These are phyloP conservation scores for Acanthosepion lycidas DNA, from an alignment of 2,888 invertebrate genomes.

Conservation along the genomic window DNA sequence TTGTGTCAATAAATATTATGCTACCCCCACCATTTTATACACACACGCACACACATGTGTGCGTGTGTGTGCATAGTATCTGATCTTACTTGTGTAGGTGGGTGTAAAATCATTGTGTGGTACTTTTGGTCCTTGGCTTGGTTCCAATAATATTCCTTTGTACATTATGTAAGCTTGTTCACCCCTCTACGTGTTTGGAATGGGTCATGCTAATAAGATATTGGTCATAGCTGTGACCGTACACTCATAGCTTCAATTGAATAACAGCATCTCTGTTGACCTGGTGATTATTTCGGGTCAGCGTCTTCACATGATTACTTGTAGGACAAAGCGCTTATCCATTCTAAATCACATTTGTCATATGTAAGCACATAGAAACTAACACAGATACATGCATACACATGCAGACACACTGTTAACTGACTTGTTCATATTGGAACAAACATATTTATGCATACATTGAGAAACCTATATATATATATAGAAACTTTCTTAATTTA, in stretches of 20 bases:
- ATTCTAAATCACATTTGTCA: neutral
- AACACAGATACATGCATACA: neutral
- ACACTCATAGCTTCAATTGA: neutral
- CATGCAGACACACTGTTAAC: too few species aligned
- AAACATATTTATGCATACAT: neutral
- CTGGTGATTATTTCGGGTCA: neutral
- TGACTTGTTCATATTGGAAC: neutral
- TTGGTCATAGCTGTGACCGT: neutral
- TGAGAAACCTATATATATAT: neutral
- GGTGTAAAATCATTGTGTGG: too few species aligned
- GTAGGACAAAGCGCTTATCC: neutral
- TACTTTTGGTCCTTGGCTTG: neutral
- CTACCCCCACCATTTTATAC: too few species aligned
- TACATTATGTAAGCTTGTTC: neutral
- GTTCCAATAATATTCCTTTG: neutral
- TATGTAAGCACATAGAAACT: neutral
- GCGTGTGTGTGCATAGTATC: too few species aligned
- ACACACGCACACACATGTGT: too few species aligned
- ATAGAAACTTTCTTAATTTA: neutral
- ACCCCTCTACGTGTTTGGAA: neutral
- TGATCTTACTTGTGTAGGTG: too few species aligned
- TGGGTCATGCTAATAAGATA: neutral
- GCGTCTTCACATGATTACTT: neutral
- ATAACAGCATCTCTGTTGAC: neutral
- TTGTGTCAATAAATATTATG: too few species aligned